phyloP scores from a whole-genome alignment of 2,797 vertebrate genomes.

The Tenualosa thibaudeaui region DNA sequence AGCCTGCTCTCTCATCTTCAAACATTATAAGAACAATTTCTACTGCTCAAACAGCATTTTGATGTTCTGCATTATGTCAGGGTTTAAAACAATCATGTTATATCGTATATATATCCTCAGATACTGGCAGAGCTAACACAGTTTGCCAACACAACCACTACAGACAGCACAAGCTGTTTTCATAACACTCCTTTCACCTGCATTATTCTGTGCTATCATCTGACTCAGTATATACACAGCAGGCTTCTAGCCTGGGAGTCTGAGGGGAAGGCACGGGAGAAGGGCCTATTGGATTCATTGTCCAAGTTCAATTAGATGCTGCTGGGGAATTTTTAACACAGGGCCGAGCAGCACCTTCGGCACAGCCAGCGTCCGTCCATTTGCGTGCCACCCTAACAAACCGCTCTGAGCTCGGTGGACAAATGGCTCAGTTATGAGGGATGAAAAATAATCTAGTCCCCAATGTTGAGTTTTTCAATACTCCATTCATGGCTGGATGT shows the following conservation, averaged over 20 bases:
- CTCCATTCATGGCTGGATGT: slow-evolving; percentile 89
- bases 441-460: slow-evolving; percentile 89
- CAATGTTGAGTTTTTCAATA: slow-evolving; percentile 86
- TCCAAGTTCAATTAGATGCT: slow-evolving; percentile 60
- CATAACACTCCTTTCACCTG: not conserved
- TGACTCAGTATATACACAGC: not conserved
- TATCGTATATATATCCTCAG: not conserved
- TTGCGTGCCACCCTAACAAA: slow-evolving; percentile 63
- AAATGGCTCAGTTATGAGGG: slow-evolving; percentile 74
- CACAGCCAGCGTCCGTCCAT: slow-evolving; percentile 53
- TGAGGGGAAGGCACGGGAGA: not conserved
- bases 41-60: not conserved
- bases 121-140: not conserved
- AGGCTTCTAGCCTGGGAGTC: not conserved
- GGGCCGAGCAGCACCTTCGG: slow-evolving; percentile 37
- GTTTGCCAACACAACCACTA: not conserved
- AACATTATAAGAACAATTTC: not conserved
- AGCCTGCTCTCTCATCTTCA: not conserved
- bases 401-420: slow-evolving; percentile 64
- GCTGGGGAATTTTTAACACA: slow-evolving; percentile 64
- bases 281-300: slow-evolving; percentile 51
- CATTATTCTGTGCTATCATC: not conserved
- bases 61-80: not conserved
- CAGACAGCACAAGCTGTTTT: not conserved
- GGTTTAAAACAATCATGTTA: not conserved